Evolutionary conservation across 1,140 invertebrate genomes (phyloP).

Genomic region (Monochamus saltuarius): DNA sequence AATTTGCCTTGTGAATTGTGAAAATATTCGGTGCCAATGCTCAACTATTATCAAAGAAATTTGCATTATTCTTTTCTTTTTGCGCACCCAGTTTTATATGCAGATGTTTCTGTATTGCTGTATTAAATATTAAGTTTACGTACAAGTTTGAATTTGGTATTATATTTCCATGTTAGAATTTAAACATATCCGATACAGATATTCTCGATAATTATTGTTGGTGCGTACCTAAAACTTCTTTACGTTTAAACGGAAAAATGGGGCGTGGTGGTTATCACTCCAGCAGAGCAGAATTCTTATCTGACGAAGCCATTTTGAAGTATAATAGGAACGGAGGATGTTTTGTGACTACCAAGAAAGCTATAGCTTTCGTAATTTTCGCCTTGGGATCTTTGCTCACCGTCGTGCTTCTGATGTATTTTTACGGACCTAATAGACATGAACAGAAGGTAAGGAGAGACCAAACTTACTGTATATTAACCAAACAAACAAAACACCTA

Average conservation of each 20-base stretch:
- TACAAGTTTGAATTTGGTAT: too few species aligned
- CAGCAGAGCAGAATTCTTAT: conserved; percentile 38
- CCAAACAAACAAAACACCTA: too few species aligned
- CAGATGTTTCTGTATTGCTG: too few species aligned
- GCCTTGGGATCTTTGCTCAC: conserved; percentile 35
- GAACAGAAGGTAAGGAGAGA: conserved; percentile 38
- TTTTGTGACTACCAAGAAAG: conserved; percentile 47
- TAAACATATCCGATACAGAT: too few species aligned
- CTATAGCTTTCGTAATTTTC: conserved; percentile 39
- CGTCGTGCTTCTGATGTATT: conserved; percentile 43
- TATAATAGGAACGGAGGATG: conserved; percentile 42
- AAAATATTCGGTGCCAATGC: neutral
- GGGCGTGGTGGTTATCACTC: conserved; percentile 30
- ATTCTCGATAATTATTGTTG: neutral
- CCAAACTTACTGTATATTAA: too few species aligned
- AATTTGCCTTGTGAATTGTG: neutral
- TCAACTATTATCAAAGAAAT: neutral
- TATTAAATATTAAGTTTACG: too few species aligned
- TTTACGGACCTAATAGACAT: conserved; percentile 42
- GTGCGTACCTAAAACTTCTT: neutral
- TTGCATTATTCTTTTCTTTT: too few species aligned
- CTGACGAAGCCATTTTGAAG: conserved; percentile 36
- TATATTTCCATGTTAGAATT: neutral
- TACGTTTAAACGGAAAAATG: conserved; percentile 17
- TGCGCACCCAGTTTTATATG: too few species aligned